Conservation (phyloP, 2,888 invertebrate genomes). For the Xestia rhomboidea region DNA sequence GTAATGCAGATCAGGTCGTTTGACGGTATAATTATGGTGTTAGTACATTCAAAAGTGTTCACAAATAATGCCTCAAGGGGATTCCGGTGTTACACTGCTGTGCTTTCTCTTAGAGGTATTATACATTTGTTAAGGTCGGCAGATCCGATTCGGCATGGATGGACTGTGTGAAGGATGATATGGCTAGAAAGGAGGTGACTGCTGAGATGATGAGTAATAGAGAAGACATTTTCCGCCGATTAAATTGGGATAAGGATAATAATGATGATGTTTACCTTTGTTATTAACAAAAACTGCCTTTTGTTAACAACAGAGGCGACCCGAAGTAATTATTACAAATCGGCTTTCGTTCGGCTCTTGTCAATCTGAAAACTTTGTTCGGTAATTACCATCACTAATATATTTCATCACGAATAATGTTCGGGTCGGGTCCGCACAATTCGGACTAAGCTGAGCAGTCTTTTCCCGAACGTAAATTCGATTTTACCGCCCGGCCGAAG, state of each 20-base stretch:
- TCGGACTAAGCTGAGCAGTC: background rate
- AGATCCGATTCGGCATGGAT: background rate
- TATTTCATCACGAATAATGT: too few species aligned
- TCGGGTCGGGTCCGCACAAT: background rate
- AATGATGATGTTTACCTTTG: background rate
- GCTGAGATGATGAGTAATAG: background rate
- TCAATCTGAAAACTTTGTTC: background rate
- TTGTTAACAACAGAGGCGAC: background rate
- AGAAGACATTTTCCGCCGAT: background rate
- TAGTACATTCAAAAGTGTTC: conserved; percentile 27
- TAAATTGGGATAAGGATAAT: background rate
- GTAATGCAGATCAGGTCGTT: conserved; percentile 31
- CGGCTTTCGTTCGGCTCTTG: background rate
- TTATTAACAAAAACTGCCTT: too few species aligned
- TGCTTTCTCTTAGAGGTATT: conserved; percentile 29
- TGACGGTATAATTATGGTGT: conserved; percentile 36
- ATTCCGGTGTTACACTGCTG: conserved; percentile 27
- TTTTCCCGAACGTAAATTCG: background rate
- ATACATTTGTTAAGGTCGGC: background rate
- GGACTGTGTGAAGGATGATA: background rate
- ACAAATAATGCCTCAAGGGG: conserved; percentile 36
- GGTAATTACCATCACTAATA: too few species aligned
- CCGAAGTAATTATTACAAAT: background rate
- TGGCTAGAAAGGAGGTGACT: background rate
- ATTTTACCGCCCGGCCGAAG: background rate